Evolutionary conservation across 2,888 invertebrate genomes (phyloP), one percentile per base, ranked within the genome.

Genomic region (Alsophila aescularia): DNA sequence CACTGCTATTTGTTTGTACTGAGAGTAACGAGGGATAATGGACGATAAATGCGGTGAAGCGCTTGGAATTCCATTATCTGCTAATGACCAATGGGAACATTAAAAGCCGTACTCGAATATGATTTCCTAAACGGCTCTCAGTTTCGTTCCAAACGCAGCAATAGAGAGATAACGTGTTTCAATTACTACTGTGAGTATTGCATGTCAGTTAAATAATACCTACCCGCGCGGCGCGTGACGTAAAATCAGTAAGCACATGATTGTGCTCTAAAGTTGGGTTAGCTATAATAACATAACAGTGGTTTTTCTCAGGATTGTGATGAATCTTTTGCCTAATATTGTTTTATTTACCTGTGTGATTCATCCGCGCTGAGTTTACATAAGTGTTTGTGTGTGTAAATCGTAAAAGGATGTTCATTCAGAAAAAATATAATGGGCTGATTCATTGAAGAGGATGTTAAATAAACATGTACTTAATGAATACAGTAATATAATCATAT

Each of bases 1-100:
- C 69, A 40, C 62, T 73, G 78, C 70, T 84, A 85, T 86, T 82
- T 85, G 75, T 81, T 78, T 81, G 73, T 79, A 77, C 75, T 75
- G 75, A 70, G 73, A 72, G 73, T 79, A 81, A 77, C 72, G 73
- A 79, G 65, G 75, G 75, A 83, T 85, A 85, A 78, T 76, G 72
- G 73, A 77, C 74, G 80, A 85, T 81, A 84, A 85, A 76, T 69
- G 68, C 72, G 62, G 63, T 72, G 79, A 79, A 79, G 78, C 16
- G 42, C 69, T 69, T 77, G 79, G 81, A 85, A 85, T 85, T 81
- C 71, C 75, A 76, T 73, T 67, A 71, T 66, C 69, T 69, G 70
- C 71, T 83, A 79, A 81, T 79, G 77, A 74, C 73, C 72, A 69
- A 70, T 73, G 75, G 62, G 67, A 67, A 72, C 70, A 75, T 77